Evolutionary conservation across 2,888 invertebrate genomes (phyloP).

Genomic region (Galerucella nymphaeae): DNA sequence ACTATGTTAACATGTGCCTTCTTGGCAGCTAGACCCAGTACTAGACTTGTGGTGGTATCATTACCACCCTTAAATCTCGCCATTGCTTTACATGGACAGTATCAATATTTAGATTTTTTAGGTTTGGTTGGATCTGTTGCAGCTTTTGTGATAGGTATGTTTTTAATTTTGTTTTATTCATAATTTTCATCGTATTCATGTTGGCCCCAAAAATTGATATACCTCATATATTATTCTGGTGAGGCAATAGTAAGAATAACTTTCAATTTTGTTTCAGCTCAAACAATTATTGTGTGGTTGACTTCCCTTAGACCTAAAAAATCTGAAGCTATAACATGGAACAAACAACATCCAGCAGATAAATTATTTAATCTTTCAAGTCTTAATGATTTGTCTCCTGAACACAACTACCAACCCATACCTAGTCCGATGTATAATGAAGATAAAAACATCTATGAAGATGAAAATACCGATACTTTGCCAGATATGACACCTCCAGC

Average conservation of each 20-base stretch:
- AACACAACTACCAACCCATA: neutral
- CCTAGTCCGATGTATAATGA: slow-evolving; percentile 17
- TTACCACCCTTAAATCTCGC: slow-evolving; percentile 60
- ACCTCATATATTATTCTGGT: too few relatives aligned
- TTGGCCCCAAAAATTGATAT: neutral
- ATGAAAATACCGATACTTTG: slow-evolving; percentile 44
- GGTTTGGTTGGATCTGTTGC: slow-evolving; percentile 48
- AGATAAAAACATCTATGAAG: slow-evolving; percentile 28
- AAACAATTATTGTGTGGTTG: slow-evolving; percentile 46
- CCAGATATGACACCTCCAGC: slow-evolving; percentile 57
- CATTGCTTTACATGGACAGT: slow-evolving; percentile 55
- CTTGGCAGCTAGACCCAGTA: slow-evolving; percentile 55
- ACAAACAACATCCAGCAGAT: slow-evolving; percentile 26
- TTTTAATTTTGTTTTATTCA: slow-evolving; percentile 13
- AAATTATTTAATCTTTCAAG: neutral
- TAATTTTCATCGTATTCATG: neutral
- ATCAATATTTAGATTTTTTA: slow-evolving; percentile 53
- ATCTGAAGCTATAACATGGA: slow-evolving; percentile 39
- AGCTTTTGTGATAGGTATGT: slow-evolving; percentile 50
- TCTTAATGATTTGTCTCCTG: neutral
- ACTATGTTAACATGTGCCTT: slow-evolving; percentile 63
- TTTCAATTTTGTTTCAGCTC: slow-evolving; percentile 41
- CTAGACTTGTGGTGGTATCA: slow-evolving; percentile 55
- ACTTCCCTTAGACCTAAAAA: slow-evolving; percentile 23
- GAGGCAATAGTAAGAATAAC: too few relatives aligned